Evolutionary conservation across 2,888 invertebrate genomes (phyloP).

Genomic region (Habroteleia sp.): DNA sequence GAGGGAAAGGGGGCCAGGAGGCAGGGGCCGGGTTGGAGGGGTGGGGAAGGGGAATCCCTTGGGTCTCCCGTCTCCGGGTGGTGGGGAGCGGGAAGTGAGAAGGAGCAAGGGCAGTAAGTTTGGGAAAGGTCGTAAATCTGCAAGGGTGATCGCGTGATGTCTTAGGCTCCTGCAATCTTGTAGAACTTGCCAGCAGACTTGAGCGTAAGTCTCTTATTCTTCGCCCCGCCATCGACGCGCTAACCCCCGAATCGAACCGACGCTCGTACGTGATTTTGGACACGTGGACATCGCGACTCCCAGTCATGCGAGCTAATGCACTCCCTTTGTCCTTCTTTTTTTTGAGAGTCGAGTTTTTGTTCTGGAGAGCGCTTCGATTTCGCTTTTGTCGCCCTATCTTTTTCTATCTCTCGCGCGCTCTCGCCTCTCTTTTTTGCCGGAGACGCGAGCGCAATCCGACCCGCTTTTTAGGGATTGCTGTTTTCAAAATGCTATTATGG

Average conservation of each 20-base stretch:
- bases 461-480: too few relatives aligned
- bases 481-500: too few relatives aligned
- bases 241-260: slow-evolving; percentile 42
- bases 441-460: too few relatives aligned
- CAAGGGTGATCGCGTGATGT: slow-evolving; percentile 77
- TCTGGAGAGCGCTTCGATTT: too few relatives aligned
- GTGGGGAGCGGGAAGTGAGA: slow-evolving; percentile 68
- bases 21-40: slow-evolving; percentile 31
- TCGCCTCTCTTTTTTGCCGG: too few relatives aligned
- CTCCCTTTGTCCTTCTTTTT: too few relatives aligned
- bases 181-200: slow-evolving; percentile 59
- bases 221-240: slow-evolving; percentile 29
- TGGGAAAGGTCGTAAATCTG: slow-evolving; percentile 76
- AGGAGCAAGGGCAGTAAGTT: slow-evolving; percentile 75
- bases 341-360: too few relatives aligned
- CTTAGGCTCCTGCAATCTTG: slow-evolving; percentile 67
- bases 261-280: slow-evolving; percentile 53
- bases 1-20: slow-evolving; percentile 50
- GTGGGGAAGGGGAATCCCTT: neutral
- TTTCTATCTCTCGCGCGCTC: too few relatives aligned
- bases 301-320: slow-evolving; percentile 44
- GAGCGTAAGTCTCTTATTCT: slow-evolving; percentile 40
- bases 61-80: neutral
- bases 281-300: slow-evolving; percentile 39
- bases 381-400: too few relatives aligned